These are phyloP conservation scores for Cydia strobilella DNA, from an alignment of 1,140 invertebrate species.

Conservation along the genomic window DNA sequence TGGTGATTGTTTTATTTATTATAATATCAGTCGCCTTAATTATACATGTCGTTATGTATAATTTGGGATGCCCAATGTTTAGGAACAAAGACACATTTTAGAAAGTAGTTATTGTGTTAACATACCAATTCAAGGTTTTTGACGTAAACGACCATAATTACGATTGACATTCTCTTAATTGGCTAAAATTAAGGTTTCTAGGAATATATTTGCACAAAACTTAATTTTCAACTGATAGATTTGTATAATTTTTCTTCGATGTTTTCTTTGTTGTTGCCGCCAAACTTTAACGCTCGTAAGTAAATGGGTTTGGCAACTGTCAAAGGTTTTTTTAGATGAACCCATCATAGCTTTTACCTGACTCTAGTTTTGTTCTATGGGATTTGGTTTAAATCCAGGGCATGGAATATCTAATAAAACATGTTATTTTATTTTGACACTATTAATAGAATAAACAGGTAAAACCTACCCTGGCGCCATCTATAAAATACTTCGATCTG, in stretches of 20 bases:
- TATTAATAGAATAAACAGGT: too few species aligned
- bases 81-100: neutral
- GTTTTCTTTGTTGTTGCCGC: neutral
- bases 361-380: too few species aligned
- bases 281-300: neutral
- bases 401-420: too few species aligned
- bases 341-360: too few species aligned
- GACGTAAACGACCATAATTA: neutral
- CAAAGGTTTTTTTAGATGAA: too few species aligned
- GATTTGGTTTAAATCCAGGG: too few species aligned
- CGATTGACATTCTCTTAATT: constrained; percentile 1
- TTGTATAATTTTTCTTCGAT: neutral
- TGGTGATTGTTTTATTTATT: neutral
- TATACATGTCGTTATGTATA: constrained; percentile 3
- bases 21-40: neutral
- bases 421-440: too few species aligned
- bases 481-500: too few species aligned
- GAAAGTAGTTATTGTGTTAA: neutral
- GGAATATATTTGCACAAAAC: neutral
- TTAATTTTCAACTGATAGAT: neutral
- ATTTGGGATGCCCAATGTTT: constrained; percentile 3
- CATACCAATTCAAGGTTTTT: neutral
- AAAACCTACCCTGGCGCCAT: too few species aligned
- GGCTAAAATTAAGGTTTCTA: neutral
- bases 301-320: too few species aligned